These are phyloP conservation scores for Aviceda cuculoides DNA, from an alignment of 2,797 vertebrate genomes.

Conservation along the genomic window DNA sequence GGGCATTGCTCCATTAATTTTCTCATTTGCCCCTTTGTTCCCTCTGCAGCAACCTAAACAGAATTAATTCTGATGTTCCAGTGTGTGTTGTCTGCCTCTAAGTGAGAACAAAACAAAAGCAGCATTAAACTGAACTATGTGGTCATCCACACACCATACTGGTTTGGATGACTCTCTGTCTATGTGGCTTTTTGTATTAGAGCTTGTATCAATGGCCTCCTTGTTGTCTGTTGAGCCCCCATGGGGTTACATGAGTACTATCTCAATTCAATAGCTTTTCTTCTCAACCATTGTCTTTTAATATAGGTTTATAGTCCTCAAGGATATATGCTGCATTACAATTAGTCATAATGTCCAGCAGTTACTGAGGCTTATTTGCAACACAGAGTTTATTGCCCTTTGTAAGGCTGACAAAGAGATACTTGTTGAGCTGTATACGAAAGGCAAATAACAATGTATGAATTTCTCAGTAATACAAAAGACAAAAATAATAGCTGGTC, in stretches of 20 bases:
- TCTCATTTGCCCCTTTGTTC: not conserved
- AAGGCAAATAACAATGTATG: conserved; percentile 79
- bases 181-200: conserved; percentile 67
- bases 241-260: conserved; percentile 78
- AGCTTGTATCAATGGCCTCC: conserved; percentile 75
- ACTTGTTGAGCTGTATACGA: conserved; percentile 76
- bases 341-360: conserved; percentile 77
- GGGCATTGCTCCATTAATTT: conserved; percentile 22
- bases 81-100: conserved; percentile 64
- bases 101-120: conserved; percentile 78
- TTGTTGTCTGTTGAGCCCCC: conserved; percentile 77
- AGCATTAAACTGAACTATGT: conserved; percentile 68
- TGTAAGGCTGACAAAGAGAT: conserved; percentile 75
- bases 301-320: conserved; percentile 77
- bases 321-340: conserved; percentile 78
- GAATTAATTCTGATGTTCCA: conserved; percentile 65
- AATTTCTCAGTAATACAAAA: conserved; percentile 74
- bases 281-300: conserved; percentile 76
- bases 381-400: conserved; percentile 77
- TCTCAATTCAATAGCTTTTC: conserved; percentile 76
- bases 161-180: conserved; percentile 70
- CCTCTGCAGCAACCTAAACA: conserved; percentile 65
- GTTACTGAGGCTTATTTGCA: conserved; percentile 74
- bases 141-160: conserved; percentile 72
- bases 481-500: conserved; percentile 39